A percentile compares a stretch with the other conserved stretches of the same genome.
These are phyloP conservation scores for Pasiphila rectangulata DNA, from an alignment of 2,888 invertebrate species.

Conservation along the genomic window DNA sequence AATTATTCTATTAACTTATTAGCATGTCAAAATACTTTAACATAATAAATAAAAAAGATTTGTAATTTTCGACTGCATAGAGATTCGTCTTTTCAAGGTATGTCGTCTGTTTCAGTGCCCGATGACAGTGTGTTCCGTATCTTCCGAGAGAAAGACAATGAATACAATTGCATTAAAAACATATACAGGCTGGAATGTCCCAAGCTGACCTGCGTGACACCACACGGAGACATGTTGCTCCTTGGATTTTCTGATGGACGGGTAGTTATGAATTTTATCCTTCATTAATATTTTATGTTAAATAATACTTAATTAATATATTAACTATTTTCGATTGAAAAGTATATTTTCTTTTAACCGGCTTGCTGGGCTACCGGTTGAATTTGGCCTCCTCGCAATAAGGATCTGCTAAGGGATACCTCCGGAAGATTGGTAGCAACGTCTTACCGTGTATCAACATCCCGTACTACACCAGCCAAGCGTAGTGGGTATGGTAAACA, in stretches of 20 bases:
- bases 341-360: background rate
- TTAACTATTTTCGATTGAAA: too few relatives aligned
- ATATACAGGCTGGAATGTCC: slow-evolving; percentile 38
- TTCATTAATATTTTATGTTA: background rate
- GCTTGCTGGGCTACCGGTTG: too few relatives aligned
- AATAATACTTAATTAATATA: too few relatives aligned
- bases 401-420: too few relatives aligned
- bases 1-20: too few relatives aligned
- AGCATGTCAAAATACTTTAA: too few relatives aligned
- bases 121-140: background rate
- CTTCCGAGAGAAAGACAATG: slow-evolving; percentile 4
- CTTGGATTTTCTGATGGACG: slow-evolving; percentile 52
- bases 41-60: slow-evolving; percentile 23
- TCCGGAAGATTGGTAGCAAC: too few relatives aligned
- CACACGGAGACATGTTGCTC: slow-evolving; percentile 50
- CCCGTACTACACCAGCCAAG: too few relatives aligned
- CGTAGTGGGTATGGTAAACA: too few relatives aligned
- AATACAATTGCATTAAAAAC: too few relatives aligned
- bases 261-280: slow-evolving; percentile 37
- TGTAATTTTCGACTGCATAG: background rate
- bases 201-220: slow-evolving; percentile 41
- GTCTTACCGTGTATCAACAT: too few relatives aligned
- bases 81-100: background rate
- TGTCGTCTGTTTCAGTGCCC: slow-evolving; percentile 19
- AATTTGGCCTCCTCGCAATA: too few relatives aligned